These are phyloP conservation scores for Sebastes iracundus DNA, from an alignment of 2,797 vertebrate genomes.

Conservation along the genomic window DNA sequence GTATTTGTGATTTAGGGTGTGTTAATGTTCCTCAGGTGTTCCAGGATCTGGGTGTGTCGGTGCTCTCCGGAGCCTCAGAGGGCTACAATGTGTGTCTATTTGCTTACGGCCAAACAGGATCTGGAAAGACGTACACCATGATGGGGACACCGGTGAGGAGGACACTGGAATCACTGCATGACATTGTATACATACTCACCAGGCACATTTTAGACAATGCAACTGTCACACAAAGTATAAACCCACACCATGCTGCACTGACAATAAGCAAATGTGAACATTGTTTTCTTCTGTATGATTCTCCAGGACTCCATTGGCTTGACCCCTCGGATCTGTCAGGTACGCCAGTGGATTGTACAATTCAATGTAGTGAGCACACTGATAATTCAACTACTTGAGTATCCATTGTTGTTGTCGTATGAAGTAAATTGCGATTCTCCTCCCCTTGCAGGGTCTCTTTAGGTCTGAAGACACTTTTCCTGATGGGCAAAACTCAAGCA, in stretches of 20 bases:
- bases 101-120: constrained; percentile 98
- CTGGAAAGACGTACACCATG: constrained; percentile 99
- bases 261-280: not conserved
- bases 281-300: constrained; percentile 32
- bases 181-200: not conserved
- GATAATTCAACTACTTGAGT: not conserved
- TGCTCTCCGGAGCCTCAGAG: constrained; percentile 90
- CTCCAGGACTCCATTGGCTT: constrained; percentile 90
- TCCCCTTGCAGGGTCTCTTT: constrained; percentile 88
- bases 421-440: not conserved
- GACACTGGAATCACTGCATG: not conserved
- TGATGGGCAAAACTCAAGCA: constrained; percentile 87
- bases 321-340: constrained; percentile 97
- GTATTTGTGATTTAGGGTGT: constrained; percentile 29
- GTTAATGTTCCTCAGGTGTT: constrained; percentile 87
- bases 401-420: not conserved
- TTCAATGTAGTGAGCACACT: not conserved
- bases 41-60: constrained; percentile 94
- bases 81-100: constrained; percentile 98
- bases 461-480: constrained; percentile 82
- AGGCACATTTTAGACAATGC: not conserved
- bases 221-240: not conserved
- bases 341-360: constrained; percentile 60
- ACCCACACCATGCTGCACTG: not conserved
- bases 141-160: constrained; percentile 94